Evolutionary conservation across 2,888 invertebrate genomes (phyloP), one percentile per base, ranked within the genome.

Genomic region (Nysson spinosus): DNA sequence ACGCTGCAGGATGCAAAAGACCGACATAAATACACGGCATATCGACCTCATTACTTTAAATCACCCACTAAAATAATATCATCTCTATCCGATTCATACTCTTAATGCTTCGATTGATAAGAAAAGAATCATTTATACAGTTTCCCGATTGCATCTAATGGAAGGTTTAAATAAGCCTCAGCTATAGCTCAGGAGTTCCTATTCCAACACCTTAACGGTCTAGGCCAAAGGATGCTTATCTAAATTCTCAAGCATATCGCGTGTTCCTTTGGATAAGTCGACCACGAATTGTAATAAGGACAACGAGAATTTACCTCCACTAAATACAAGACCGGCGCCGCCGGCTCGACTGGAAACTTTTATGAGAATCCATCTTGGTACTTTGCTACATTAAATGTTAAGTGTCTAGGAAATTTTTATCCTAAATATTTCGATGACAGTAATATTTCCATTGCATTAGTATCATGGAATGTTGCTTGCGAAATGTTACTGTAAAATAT

Each of bases 231-330:
- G 72, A 67, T 65, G 55, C 66, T 66, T 68, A 75, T 72, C 73
- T 66, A 63, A 62, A 75, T 77, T 78, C 69, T 67, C 58, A 26
- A 37, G 67, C 69, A 69, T 46, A 73, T 81, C 79, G 75, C 78
- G 71, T 77, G 77, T 65, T 62, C 24, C 46, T 56, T 37, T 47
- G 71, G 74, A 72, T 77, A 77, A 81, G 72, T 75, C 74, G 69
- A 64, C 71, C 64, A 64, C 65, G 56, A 69, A 60, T 72, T 64
- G 73, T 64, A 73, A 72, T 65, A 55, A 69, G 61, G 57, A 61
- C 74, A 74, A 70, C 74, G 61, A 57, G 70, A 72, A 67, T 69
- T 54, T 74, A 70, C 66, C 55, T 44, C 39, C 65, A 22, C 20
- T 26, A 67, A 60, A 67, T 60, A 52, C 54, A 40, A 52, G 50